Percentiles rank a stretch among this genome's conserved stretches.
Evolutionary conservation across 2,113 vertebrate genomes (phyloP).

Genomic region (Aptenodytes forsteri): DNA sequence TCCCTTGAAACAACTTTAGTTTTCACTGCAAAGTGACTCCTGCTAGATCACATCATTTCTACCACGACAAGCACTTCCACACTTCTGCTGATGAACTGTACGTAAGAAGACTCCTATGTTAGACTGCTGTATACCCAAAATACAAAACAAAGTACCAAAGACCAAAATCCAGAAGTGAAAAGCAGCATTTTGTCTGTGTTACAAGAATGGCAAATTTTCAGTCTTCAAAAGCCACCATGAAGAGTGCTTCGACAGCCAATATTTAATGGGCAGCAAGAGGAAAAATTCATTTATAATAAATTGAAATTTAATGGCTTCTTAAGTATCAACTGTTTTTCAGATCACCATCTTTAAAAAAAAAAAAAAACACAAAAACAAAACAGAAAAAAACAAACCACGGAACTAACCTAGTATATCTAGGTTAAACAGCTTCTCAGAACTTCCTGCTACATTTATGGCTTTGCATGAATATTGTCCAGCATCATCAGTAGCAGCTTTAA

Average conservation of each 20-base stretch:
- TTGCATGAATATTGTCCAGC: conserved; percentile 89
- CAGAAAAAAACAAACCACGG: background rate
- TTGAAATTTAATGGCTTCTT: background rate
- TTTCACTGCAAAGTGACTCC: background rate
- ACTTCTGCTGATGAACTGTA: background rate
- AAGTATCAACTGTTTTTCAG: background rate
- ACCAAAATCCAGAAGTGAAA: background rate
- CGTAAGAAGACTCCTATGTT: accelerated
- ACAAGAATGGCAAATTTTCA: background rate
- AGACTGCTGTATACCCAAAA: background rate
- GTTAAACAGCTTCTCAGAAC: conserved; percentile 86
- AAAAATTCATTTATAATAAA: background rate
- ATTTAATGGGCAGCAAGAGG: background rate
- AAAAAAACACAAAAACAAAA: too few relatives aligned
- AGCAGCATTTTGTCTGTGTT: background rate
- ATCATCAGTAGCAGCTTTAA: conserved; percentile 77
- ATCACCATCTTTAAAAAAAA: background rate
- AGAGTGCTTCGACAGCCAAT: background rate
- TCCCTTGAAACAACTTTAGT: background rate
- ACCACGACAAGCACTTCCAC: background rate
- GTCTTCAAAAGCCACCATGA: background rate
- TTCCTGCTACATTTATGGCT: conserved; percentile 90
- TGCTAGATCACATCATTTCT: background rate
- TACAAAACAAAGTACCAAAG: background rate
- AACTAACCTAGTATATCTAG: conserved; percentile 87